These are phyloP conservation scores for Sogatella furcifera DNA, from an alignment of 1,140 invertebrate species.

Conservation along the genomic window DNA sequence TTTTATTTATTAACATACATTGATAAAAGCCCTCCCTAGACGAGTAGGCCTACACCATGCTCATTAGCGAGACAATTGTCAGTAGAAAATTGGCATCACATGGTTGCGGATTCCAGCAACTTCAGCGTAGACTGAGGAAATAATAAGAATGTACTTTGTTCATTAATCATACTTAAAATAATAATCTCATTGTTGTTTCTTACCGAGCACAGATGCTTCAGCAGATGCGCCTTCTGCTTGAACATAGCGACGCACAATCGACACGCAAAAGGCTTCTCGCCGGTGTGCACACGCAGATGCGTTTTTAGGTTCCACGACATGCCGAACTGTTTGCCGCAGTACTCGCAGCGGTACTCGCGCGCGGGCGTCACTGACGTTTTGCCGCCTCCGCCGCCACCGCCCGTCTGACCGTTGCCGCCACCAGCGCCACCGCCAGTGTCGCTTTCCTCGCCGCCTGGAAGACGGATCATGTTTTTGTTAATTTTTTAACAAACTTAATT, in stretches of 20 bases:
- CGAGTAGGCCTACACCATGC: too few relatives aligned
- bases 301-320: constrained; percentile 85
- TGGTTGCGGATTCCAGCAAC: too few relatives aligned
- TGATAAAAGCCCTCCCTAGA: too few relatives aligned
- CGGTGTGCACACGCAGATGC: constrained; percentile 71
- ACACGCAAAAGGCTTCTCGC: constrained; percentile 79
- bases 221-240: constrained; percentile 74
- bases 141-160: too few relatives aligned
- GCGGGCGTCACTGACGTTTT: constrained; percentile 31
- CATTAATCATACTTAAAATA: too few relatives aligned
- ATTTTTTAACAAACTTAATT: too few relatives aligned
- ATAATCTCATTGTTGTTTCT: too few relatives aligned
- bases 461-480: too few relatives aligned
- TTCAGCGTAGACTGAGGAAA: too few relatives aligned
- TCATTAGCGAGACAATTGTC: too few relatives aligned
- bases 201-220: constrained; percentile 77
- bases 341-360: constrained; percentile 72
- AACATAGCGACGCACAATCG: constrained; percentile 79
- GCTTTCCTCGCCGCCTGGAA: neutral
- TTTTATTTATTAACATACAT: too few relatives aligned
- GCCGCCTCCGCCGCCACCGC: constrained; percentile 1
- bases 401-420: neutral
- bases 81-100: too few relatives aligned
- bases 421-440: neutral
- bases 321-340: constrained; percentile 79